phyloP scores from a whole-genome alignment of 2,113 vertebrate genomes.

The Microtus oregoni region DNA sequence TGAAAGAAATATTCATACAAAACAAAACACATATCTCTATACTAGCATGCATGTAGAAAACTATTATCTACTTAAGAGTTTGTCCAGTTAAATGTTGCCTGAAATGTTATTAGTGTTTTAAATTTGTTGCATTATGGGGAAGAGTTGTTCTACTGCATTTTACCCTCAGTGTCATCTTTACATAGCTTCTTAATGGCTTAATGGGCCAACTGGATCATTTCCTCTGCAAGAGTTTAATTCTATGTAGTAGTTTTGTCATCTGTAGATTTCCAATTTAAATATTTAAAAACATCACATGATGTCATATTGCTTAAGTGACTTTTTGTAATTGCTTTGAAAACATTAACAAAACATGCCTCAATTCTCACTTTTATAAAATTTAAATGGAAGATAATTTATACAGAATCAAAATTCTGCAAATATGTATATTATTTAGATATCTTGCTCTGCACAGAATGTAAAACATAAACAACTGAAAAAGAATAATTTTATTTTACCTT shows the following conservation, averaged over 20 bases:
- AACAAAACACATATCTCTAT: neutral
- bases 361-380: conserved; percentile 58
- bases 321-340: conserved; percentile 63
- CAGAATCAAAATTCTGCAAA: conserved; percentile 51
- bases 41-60: conserved; percentile 22
- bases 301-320: conserved; percentile 56
- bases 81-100: conserved; percentile 68
- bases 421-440: neutral
- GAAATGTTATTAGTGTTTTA: conserved; percentile 72
- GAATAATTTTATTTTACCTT: neutral
- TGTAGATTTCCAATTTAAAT: conserved; percentile 74
- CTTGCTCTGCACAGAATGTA: neutral
- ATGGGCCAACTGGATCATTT: conserved; percentile 78
- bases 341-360: conserved; percentile 49
- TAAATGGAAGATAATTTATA: conserved; percentile 62
- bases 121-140: conserved; percentile 63
- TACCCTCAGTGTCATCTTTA: conserved; percentile 40
- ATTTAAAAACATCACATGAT: conserved; percentile 72
- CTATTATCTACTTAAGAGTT: conserved; percentile 56
- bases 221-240: conserved; percentile 69
- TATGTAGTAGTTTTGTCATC: conserved; percentile 75
- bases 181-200: conserved; percentile 66
- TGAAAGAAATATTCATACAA: conserved; percentile 16
- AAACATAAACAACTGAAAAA: conserved; percentile 66
- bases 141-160: conserved; percentile 52